These are phyloP conservation scores for Gambusia holbrooki DNA, from an alignment of 2,113 vertebrate species.

Conservation along the genomic window DNA sequence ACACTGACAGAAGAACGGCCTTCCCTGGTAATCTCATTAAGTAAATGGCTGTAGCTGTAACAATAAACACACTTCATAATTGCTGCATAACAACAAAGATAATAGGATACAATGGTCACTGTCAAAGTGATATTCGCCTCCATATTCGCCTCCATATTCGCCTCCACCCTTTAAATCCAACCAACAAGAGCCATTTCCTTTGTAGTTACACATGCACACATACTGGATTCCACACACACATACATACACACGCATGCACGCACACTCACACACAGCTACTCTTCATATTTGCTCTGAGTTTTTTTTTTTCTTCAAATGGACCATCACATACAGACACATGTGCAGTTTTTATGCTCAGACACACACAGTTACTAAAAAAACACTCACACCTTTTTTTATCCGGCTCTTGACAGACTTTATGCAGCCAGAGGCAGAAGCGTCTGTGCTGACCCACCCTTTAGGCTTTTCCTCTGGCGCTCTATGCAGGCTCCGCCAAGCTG, in stretches of 20 bases:
- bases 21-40: constrained; percentile 43
- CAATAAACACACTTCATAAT: constrained; percentile 63
- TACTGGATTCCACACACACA: background rate
- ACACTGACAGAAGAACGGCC: constrained; percentile 18
- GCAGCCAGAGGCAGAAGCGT: constrained; percentile 44
- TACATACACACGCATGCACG: constrained; percentile 9
- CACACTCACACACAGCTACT: background rate
- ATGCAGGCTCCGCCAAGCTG: constrained; percentile 47
- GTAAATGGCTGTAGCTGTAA: constrained; percentile 32
- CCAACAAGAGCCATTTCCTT: constrained; percentile 32
- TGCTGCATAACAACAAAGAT: constrained; percentile 60
- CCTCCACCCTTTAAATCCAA: constrained; percentile 43
- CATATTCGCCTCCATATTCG: constrained; percentile 4
- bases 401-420: constrained; percentile 36
- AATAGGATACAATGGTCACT: constrained; percentile 61
- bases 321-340: constrained; percentile 11
- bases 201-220: constrained; percentile 20
- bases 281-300: background rate
- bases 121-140: constrained; percentile 42
- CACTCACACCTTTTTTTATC: constrained; percentile 7
- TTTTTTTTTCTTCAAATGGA: background rate
- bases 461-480: constrained; percentile 71
- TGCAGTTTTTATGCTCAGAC: constrained; percentile 10
- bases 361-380: background rate
- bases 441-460: constrained; percentile 73